Base-by-base conservation (phyloP, 1,140 invertebrate genomes). In the Archegozetes longisetosus region DNA sequence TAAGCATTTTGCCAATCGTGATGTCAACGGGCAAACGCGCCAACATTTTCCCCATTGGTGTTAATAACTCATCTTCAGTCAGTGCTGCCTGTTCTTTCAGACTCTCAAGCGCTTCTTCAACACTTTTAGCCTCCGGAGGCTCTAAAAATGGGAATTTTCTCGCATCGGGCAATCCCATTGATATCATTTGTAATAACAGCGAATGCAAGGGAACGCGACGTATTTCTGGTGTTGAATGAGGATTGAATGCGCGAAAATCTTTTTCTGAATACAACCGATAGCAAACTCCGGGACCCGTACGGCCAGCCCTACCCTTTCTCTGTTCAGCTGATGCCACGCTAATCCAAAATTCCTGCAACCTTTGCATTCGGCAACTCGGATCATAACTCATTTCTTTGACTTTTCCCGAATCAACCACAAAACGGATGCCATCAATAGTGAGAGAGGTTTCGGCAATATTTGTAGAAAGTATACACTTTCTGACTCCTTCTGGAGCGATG, bases 341-440 rank as follows among this genome's bases (percentile, higher is more conserved):
- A 61, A 98, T 92, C 88, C 88, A 94, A 72, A 93, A 93, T 74
- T 94, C 89, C 71, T 93, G 88, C 0, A 93, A 74, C 25, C 68
- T 63, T 70, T 98, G 95, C 88, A 99, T 97, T 20, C 95, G 92
- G 13, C 90, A 95, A 62, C 89, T 78, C 0, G 95, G 90, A 78
- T 98, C 98, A 69, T 96, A 99, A 73, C 93, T 95, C 71, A 98
- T 98, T 75, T 98, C 93, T 72, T 99, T 99, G 48, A 90, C 91
- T 75, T 97, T 98, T 1, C 95, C 96, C 20, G 94, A 92, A 74
- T 99, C 95, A 4, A 90, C 80, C 1, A 99, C 94, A 77, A 98
- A 98, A 69, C 94, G 76, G 61, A 99, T 87, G 2, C 94, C 95
- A 75, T 98, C 95, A 61, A 99, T 97, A 0, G 96, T 99, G 3